Base-by-base conservation (phyloP, 35 echinoderm and acorn worm genomes). In the Amphiura filiformis region DNA sequence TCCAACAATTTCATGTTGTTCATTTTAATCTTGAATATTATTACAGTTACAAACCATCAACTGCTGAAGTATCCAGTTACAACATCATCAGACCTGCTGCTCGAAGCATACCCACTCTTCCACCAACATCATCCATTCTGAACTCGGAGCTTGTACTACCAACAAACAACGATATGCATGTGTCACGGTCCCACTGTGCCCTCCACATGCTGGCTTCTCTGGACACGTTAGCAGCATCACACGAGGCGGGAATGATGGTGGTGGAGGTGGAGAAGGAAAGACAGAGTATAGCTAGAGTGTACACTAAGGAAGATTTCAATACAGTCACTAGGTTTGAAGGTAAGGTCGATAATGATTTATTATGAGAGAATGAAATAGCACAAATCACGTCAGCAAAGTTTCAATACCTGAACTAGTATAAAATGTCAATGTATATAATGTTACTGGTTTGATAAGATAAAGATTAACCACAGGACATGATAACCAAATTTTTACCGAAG, bases 251-350 rank as follows among this genome's bases (percentile, higher is more conserved):
- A 7, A 39, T 94, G 37, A 93, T 83, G 31, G 90, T 97, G n/a
- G 87, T 86, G 31, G 90, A 94, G 44, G 84, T 85, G 0, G 65
- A 90, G 77, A 38, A 84, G 26, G 90, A 92, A 33, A 23, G 86
- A 18, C 79, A 85, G 61, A 77, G 75, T 35, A 81, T 89, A 31
- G 36, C 88, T 1, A 94, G 90, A 76, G 83, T 92, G 12, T 94
- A 87, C 36, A 90, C 88, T 41, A 94, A 94, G 76, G 96, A 99
- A 39, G 96, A 99, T 77, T 99, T 99, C 56, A 87, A 84, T 79
- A 64, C 84, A n/a, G 93, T 94, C 83, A 92, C 89, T n/a, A 83
- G 96, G 79, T 99, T 99, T 88, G 96, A 99, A 98, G 93, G 96
- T 99, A 36, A 39, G 57, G 13, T 79, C 32, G 0, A 40, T 31